Evolutionary conservation across 2,113 vertebrate genomes (phyloP).

Genomic region (Conger conger): DNA sequence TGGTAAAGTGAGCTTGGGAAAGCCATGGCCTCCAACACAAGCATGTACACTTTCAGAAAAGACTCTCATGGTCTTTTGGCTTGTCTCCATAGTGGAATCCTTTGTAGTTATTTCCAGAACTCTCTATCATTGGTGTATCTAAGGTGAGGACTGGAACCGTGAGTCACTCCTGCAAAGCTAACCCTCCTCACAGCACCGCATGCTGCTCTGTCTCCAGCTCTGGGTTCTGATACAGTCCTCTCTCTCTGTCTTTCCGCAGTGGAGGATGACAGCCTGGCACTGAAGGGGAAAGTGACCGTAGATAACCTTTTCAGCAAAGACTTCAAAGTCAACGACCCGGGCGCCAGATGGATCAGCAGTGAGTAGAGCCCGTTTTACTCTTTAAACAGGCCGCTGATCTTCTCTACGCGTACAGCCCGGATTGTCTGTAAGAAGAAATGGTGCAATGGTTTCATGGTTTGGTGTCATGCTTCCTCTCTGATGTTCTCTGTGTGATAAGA

Average conservation of each 20-base stretch:
- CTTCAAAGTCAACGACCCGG: constrained; percentile 84
- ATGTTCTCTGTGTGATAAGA: background rate
- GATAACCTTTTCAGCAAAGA: constrained; percentile 86
- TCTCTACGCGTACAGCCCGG: background rate
- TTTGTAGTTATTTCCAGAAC: too few species aligned
- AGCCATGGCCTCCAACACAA: too few species aligned
- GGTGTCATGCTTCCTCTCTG: background rate
- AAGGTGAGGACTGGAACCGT: too few species aligned
- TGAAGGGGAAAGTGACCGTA: constrained; percentile 88
- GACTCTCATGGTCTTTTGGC: too few species aligned
- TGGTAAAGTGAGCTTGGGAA: too few species aligned
- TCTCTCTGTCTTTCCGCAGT: constrained; percentile 64
- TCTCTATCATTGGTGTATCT: too few species aligned
- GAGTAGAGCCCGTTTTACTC: constrained; percentile 52
- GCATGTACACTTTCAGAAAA: too few species aligned
- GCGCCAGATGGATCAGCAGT: constrained; percentile 91
- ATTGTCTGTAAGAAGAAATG: background rate
- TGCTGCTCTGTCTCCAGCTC: too few species aligned
- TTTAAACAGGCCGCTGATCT: background rate
- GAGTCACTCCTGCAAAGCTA: too few species aligned
- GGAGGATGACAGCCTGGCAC: constrained; percentile 89
- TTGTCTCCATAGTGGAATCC: too few species aligned
- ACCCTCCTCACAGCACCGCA: too few species aligned
- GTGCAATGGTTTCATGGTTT: background rate
- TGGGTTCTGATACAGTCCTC: background rate